Conservation (phyloP, 2,888 invertebrate genomes). For the Arenicola marina region DNA sequence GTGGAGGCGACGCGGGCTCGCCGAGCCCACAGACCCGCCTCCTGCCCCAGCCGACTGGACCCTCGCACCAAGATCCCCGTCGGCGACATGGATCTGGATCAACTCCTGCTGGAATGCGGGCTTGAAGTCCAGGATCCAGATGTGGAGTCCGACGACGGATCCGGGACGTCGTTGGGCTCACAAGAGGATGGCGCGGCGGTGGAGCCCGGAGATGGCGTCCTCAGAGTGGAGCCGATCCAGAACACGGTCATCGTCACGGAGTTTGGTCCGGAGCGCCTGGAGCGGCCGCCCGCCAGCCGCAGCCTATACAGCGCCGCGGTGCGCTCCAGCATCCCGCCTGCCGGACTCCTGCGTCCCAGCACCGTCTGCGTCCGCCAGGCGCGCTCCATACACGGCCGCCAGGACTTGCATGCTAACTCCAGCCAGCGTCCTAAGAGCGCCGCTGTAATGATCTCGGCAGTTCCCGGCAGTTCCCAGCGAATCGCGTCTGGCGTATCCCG, state of each 20-base stretch:
- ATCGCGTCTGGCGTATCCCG: background rate
- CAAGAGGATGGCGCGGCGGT: background rate
- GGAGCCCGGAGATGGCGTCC: background rate
- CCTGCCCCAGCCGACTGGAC: slow-evolving; percentile 56
- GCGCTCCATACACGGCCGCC: background rate
- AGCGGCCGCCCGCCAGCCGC: background rate
- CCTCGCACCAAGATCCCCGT: slow-evolving; percentile 50
- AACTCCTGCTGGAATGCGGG: slow-evolving; percentile 15
- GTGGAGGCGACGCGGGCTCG: slow-evolving; percentile 10
- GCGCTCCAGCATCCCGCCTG: slow-evolving; percentile 46
- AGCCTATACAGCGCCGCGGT: slow-evolving; percentile 19
- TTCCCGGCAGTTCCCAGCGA: slow-evolving; percentile 3
- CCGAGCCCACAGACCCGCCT: slow-evolving; percentile 42
- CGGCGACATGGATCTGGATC: slow-evolving; percentile 42
- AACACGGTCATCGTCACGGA: slow-evolving; percentile 35
- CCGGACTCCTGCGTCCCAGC: slow-evolving; percentile 47
- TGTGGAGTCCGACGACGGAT: slow-evolving; percentile 14
- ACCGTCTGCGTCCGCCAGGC: slow-evolving; percentile 18
- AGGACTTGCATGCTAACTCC: background rate
- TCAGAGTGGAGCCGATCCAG: slow-evolving; percentile 11
- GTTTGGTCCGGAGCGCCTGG: slow-evolving; percentile 3
- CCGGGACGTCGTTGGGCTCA: background rate
- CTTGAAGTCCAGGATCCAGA: slow-evolving; percentile 3
- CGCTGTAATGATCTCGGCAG: background rate
- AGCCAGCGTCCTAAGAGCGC: slow-evolving; percentile 24